Conservation (phyloP, 2,113 vertebrate species). For the Alectura lathami region DNA sequence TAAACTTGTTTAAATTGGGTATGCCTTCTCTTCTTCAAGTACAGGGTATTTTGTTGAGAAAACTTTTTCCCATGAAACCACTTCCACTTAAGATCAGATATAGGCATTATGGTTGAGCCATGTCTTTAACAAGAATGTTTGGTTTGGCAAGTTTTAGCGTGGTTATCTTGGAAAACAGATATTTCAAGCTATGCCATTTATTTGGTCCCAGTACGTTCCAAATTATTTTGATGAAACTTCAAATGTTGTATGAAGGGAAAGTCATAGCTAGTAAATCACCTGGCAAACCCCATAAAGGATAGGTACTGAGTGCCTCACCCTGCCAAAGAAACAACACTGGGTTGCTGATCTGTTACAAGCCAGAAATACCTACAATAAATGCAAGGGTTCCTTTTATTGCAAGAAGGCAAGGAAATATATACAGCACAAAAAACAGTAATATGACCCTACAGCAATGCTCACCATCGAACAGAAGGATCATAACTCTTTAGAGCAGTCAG, state of each 20-base stretch:
- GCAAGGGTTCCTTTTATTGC: slow-evolving; percentile 8
- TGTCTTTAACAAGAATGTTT: slow-evolving; percentile 16
- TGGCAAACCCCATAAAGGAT: neutral
- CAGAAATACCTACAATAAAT: slow-evolving; percentile 11
- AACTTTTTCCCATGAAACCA: slow-evolving; percentile 32
- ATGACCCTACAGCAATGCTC: slow-evolving; percentile 16
- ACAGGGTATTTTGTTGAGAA: neutral
- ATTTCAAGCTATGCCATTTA: neutral
- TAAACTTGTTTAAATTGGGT: neutral
- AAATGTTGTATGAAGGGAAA: slow-evolving; percentile 9
- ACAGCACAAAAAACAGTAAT: slow-evolving; percentile 33
- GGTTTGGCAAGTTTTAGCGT: slow-evolving; percentile 24
- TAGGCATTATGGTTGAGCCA: slow-evolving; percentile 7
- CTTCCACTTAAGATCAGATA: slow-evolving; percentile 4
- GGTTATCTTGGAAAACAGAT: slow-evolving; percentile 37
- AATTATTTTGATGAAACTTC: slow-evolving; percentile 43
- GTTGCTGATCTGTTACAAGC: slow-evolving; percentile 34
- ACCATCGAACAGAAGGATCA: slow-evolving; percentile 19
- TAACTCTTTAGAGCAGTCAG: slow-evolving; percentile 39
- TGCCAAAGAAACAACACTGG: slow-evolving; percentile 43
- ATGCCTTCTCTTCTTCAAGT: neutral
- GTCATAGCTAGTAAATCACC: slow-evolving; percentile 4
- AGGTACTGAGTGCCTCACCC: neutral
- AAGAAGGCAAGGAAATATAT: slow-evolving; percentile 13
- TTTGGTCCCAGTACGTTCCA: slow-evolving; percentile 31